These are phyloP conservation scores for Rhipidura dahli DNA, from an alignment of 2,113 vertebrate species.

Conservation along the genomic window DNA sequence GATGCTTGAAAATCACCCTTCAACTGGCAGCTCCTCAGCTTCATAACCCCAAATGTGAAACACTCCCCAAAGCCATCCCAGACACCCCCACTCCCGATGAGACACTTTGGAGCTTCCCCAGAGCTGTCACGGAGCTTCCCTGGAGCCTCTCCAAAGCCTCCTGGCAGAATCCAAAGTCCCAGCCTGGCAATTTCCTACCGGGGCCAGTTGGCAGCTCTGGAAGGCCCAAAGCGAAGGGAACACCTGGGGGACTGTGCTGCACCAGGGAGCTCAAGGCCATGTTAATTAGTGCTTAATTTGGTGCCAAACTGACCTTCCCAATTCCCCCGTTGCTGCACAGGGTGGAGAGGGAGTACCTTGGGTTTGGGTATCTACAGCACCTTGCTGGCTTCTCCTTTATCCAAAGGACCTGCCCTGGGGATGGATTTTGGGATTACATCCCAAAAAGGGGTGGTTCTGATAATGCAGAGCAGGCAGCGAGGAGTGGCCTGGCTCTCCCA, in stretches of 20 bases:
- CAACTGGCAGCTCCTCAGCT: background rate
- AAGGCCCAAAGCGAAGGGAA: background rate
- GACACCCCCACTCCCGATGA: background rate
- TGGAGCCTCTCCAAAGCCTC: background rate
- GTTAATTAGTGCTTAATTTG: background rate
- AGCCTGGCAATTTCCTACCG: background rate
- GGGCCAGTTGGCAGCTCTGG: background rate
- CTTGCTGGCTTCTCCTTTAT: background rate
- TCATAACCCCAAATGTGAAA: background rate
- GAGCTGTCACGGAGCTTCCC: background rate
- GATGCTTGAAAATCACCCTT: background rate
- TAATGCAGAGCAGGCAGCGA: background rate
- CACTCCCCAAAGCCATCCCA: background rate
- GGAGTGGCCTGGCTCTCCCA: background rate
- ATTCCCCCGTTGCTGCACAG: background rate
- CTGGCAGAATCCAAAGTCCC: background rate
- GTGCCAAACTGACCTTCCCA: constrained; percentile 6
- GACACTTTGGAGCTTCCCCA: background rate
- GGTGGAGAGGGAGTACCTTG: background rate
- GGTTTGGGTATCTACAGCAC: background rate
- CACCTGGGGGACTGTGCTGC: background rate
- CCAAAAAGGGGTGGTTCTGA: background rate
- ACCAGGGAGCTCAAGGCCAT: background rate
- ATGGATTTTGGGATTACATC: background rate
- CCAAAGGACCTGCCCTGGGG: background rate